A percentile compares a stretch with the other conserved stretches of the same genome.
These are phyloP conservation scores for Choristoneura fumiferana DNA, from an alignment of 1,140 invertebrate genomes.

Conservation along the genomic window DNA sequence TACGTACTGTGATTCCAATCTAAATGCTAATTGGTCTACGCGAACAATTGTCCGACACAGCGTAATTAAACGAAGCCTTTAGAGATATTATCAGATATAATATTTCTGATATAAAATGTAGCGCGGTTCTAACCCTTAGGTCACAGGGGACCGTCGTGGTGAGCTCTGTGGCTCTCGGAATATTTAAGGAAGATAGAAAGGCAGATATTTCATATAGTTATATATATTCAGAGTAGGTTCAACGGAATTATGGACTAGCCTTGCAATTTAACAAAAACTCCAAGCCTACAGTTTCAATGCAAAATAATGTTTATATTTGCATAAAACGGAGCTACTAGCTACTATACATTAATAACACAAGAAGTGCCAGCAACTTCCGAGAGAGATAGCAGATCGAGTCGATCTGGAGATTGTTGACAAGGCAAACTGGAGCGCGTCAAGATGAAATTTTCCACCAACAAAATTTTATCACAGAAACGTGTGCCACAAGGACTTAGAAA, in stretches of 20 bases:
- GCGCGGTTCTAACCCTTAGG: too few species aligned
- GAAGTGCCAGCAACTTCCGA: slow-evolving; percentile 8
- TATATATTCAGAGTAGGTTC: too few species aligned
- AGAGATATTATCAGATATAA: slow-evolving; percentile 2
- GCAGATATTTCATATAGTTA: too few species aligned
- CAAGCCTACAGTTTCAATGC: too few species aligned
- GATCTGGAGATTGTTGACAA: slow-evolving; percentile 8
- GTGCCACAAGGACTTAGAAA: background rate
- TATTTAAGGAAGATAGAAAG: too few species aligned
- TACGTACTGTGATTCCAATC: slow-evolving; percentile 34
- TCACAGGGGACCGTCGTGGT: too few species aligned
- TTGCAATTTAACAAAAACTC: too few species aligned
- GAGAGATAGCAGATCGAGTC: slow-evolving; percentile 2
- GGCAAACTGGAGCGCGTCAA: slow-evolving; percentile 14
- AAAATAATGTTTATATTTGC: background rate
- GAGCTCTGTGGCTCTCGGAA: too few species aligned
- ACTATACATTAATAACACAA: slow-evolving; percentile 12
- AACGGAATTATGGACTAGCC: too few species aligned
- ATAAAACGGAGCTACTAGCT: background rate
- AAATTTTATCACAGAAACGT: slow-evolving; percentile 12
- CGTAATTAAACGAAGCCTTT: slow-evolving; percentile 19
- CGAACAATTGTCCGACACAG: slow-evolving; percentile 13
- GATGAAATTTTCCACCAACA: slow-evolving; percentile 15
- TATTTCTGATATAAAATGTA: slow-evolving; percentile 1
- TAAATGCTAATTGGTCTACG: slow-evolving; percentile 53